Conservation (phyloP, 2,797 vertebrate genomes). For the Pseudotriccus pelzelni region DNA sequence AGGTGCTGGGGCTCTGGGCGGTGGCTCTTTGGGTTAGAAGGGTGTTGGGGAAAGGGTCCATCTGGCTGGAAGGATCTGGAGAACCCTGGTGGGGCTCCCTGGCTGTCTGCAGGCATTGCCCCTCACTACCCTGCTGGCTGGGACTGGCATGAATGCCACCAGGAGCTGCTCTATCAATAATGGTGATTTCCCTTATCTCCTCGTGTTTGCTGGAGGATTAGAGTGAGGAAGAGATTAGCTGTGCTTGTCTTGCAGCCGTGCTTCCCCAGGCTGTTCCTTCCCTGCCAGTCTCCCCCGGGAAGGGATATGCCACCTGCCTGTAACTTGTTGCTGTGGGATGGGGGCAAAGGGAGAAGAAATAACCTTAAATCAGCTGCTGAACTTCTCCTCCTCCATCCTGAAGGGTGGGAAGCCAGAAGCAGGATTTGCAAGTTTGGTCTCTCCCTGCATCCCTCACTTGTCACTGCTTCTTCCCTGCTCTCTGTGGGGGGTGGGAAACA, state of each 20-base stretch:
- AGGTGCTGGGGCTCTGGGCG: background rate
- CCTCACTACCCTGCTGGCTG: background rate
- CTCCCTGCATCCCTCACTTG: background rate
- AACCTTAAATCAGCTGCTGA: background rate
- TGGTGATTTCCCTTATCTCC: slow-evolving; percentile 58
- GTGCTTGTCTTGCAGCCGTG: background rate
- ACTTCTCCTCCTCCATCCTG: background rate
- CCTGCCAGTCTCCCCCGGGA: background rate
- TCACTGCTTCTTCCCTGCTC: background rate
- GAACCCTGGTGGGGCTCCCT: rapidly evolving
- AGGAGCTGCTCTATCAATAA: slow-evolving; percentile 19
- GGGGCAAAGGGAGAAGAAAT: background rate
- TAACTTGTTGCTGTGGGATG: background rate
- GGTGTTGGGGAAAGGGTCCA: rapidly evolving
- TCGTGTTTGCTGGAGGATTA: slow-evolving; percentile 56
- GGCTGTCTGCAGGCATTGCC: rapidly evolving
- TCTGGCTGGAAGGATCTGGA: background rate
- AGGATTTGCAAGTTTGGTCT: background rate
- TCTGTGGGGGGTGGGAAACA: background rate
- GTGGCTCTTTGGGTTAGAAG: background rate
- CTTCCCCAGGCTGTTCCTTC: background rate
- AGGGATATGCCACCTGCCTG: background rate
- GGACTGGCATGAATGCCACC: background rate
- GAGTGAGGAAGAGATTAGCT: slow-evolving; percentile 41
- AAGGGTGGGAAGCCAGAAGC: background rate